These are phyloP conservation scores for Drosophila ochracea DNA, from an alignment of 2,888 invertebrate genomes.

Conservation along the genomic window DNA sequence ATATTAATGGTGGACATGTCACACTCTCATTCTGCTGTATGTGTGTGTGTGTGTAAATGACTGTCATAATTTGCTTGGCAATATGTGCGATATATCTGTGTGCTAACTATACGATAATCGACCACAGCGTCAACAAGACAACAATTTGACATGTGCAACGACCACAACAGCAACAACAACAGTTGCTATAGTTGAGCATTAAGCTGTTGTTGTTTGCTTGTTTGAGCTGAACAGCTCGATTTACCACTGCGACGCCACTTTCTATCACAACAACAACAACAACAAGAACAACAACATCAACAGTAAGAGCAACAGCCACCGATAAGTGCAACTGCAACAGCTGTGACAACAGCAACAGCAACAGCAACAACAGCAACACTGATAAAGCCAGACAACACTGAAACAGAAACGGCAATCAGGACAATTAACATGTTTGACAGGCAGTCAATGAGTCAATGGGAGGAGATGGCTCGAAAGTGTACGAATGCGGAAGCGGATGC, in stretches of 20 bases:
- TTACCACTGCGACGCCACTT: conserved; percentile 73
- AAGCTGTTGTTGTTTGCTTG: conserved; percentile 36
- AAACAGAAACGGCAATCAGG: conserved; percentile 40
- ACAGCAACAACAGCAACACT: conserved; percentile 20
- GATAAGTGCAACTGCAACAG: conserved; percentile 33
- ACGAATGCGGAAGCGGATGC: conserved; percentile 19
- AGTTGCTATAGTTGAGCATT: conserved; percentile 3
- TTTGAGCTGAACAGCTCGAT: conserved; percentile 53
- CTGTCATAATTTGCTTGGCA: conserved; percentile 51
- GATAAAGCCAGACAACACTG: conserved; percentile 26
- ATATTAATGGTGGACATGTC: neutral
- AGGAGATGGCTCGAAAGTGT: neutral
- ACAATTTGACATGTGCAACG: conserved; percentile 41
- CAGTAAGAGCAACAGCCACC: conserved; percentile 7
- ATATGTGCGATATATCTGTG: conserved; percentile 48
- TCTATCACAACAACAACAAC: conserved; percentile 60
- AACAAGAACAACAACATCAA: conserved; percentile 28
- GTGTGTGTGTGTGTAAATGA: conserved; percentile 24
- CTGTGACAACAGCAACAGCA: conserved; percentile 29
- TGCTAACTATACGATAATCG: conserved; percentile 69
- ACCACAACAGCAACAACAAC: conserved; percentile 19
- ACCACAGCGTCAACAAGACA: conserved; percentile 67
- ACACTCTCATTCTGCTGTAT: neutral
- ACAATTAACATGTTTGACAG: conserved; percentile 74
- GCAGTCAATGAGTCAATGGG: conserved; percentile 34